A percentile compares a stretch with the other conserved stretches of the same genome.
These are phyloP conservation scores for Blastobasis adustella DNA, from an alignment of 2,888 invertebrate genomes.

Conservation along the genomic window DNA sequence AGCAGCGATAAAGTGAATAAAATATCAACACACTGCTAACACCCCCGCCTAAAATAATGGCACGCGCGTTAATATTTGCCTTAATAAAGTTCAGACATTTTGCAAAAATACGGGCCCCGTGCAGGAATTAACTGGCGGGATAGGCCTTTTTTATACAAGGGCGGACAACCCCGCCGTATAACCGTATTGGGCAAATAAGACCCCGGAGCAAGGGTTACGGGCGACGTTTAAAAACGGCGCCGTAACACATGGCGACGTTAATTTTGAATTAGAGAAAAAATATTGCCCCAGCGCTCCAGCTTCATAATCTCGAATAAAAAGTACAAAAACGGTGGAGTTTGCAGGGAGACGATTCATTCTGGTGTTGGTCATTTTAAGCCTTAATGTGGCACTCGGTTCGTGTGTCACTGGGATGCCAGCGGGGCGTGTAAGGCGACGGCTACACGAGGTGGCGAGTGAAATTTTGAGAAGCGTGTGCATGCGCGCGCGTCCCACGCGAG, in stretches of 20 bases:
- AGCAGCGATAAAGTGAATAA: slow-evolving; percentile 60
- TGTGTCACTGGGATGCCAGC: slow-evolving; percentile 2
- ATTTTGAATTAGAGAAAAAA: slow-evolving; percentile 56
- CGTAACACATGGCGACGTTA: slow-evolving; percentile 49
- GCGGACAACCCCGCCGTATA: slow-evolving; percentile 19
- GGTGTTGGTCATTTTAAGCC: slow-evolving; percentile 17
- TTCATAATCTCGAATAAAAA: slow-evolving; percentile 20
- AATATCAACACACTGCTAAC: slow-evolving; percentile 63
- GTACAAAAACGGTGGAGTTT: slow-evolving; percentile 17
- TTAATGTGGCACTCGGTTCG: too few relatives aligned
- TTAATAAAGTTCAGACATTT: slow-evolving; percentile 58
- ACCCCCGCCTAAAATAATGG: slow-evolving; percentile 48
- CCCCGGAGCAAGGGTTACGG: slow-evolving; percentile 34
- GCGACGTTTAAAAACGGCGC: slow-evolving; percentile 26
- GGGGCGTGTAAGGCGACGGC: slow-evolving; percentile 33
- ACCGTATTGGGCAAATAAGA: slow-evolving; percentile 46
- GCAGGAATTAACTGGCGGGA: slow-evolving; percentile 55
- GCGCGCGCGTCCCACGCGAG: slow-evolving; percentile 31
- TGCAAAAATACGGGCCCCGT: slow-evolving; percentile 45
- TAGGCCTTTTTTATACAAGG: slow-evolving; percentile 38
- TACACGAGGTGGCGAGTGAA: slow-evolving; percentile 39
- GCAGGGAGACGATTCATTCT: slow-evolving; percentile 26
- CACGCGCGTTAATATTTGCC: slow-evolving; percentile 53
- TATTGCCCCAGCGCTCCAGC: slow-evolving; percentile 27
- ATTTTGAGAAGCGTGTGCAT: slow-evolving; percentile 39